phyloP scores from a whole-genome alignment of 2,888 invertebrate species.

The Scelioninae gen. 2 region DNA sequence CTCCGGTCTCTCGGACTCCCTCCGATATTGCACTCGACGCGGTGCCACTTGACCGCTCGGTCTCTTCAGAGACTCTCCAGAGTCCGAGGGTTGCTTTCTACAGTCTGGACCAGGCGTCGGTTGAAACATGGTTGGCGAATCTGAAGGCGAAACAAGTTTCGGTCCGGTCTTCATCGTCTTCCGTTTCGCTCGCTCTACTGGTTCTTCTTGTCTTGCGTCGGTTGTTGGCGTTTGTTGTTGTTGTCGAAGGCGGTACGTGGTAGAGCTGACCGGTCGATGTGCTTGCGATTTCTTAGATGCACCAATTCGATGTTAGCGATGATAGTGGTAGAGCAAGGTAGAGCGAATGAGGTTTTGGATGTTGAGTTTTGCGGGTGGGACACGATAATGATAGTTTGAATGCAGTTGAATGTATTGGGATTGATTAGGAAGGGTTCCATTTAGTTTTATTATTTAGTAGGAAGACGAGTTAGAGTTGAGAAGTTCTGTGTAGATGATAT shows the following conservation, averaged over 20 bases:
- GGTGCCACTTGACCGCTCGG: constrained; percentile 40
- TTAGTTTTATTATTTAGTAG: too few relatives aligned
- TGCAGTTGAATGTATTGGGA: too few relatives aligned
- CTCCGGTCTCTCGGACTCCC: not conserved
- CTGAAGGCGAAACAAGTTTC: constrained; percentile 20
- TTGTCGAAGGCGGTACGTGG: not conserved
- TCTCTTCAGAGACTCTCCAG: constrained; percentile 29
- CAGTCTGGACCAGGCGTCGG: constrained; percentile 24
- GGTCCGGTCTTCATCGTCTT: constrained; percentile 10
- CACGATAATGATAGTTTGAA: not conserved
- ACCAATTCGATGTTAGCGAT: not conserved
- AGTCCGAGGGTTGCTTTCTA: constrained; percentile 17
- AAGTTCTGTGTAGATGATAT: too few relatives aligned
- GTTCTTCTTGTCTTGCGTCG: constrained; percentile 12
- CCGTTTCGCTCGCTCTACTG: constrained; percentile 2
- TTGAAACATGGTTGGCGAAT: constrained; percentile 18
- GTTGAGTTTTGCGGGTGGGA: not conserved
- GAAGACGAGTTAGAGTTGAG: too few relatives aligned
- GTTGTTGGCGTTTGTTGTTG: constrained; percentile 14
- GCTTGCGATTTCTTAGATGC: constrained; percentile 1
- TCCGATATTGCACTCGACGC: constrained; percentile 22
- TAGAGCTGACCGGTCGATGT: constrained; percentile 10
- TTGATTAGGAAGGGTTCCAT: too few relatives aligned
- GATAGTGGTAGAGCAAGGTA: not conserved
- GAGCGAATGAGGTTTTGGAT: not conserved